Evolutionary conservation across 2,888 invertebrate genomes (phyloP).

Genomic region (Caenorhabditis sp.): DNA sequence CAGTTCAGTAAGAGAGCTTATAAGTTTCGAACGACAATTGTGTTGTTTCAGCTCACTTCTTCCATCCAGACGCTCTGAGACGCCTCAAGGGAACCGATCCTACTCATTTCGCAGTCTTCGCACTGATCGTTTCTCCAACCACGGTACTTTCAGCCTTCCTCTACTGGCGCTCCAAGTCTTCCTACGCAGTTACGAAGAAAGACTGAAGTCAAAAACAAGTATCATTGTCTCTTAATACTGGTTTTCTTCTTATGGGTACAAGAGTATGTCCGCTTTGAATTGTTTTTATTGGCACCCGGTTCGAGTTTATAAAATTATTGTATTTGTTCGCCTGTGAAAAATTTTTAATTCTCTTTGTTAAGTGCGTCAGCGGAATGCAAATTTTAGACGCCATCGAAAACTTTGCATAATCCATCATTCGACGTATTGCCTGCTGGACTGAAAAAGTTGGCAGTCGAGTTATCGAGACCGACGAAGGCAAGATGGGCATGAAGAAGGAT

Average conservation of each 20-base stretch:
- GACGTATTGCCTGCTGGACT: neutral
- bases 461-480: constrained; percentile 23
- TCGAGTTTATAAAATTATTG: constrained; percentile 17
- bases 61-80: neutral
- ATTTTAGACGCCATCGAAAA: constrained; percentile 21
- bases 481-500: constrained; percentile 87
- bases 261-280: constrained; percentile 9
- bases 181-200: neutral
- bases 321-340: constrained; percentile 15
- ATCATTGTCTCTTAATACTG: constrained; percentile 10
- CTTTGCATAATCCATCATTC: constrained; percentile 45
- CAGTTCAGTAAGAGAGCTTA: neutral
- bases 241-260: constrained; percentile 21
- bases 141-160: constrained; percentile 26
- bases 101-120: constrained; percentile 20
- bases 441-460: constrained; percentile 38
- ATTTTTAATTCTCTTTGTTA: neutral
- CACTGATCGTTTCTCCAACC: constrained; percentile 6
- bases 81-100: neutral
- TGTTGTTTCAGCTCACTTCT: constrained; percentile 32
- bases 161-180: constrained; percentile 18
- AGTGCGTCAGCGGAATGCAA: constrained; percentile 57
- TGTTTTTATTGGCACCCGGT: constrained; percentile 31
- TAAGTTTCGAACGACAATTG: neutral
- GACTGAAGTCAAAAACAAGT: neutral